These are phyloP conservation scores for Caretta caretta DNA, from an alignment of 2,113 vertebrate species.

Conservation along the genomic window DNA sequence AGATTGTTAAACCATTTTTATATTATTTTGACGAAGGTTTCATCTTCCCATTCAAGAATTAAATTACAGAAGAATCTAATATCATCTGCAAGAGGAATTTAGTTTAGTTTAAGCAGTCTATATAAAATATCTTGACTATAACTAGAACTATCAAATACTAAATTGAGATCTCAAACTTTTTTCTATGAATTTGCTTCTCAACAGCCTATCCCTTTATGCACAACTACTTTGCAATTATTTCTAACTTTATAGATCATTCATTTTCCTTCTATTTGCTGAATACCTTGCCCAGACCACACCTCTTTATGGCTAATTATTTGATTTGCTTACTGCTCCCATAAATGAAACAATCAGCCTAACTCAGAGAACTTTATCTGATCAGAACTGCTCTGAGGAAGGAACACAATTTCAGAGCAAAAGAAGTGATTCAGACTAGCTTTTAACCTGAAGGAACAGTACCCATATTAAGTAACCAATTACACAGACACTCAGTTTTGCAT, in stretches of 20 bases:
- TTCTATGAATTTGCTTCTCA: not conserved
- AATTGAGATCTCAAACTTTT: not conserved
- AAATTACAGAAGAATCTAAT: not conserved
- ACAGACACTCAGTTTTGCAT: not conserved
- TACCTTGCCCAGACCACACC: not conserved
- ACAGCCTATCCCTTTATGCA: not conserved
- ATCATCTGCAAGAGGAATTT: not conserved
- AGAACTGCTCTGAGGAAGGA: not conserved
- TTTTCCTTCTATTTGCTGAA: not conserved
- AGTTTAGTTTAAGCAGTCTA: not conserved
- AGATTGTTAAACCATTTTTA: not conserved
- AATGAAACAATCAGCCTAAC: not conserved
- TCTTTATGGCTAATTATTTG: not conserved
- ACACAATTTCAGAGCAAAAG: not conserved
- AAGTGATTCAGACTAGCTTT: no score
- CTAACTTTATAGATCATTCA: not conserved
- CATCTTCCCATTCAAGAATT: not conserved
- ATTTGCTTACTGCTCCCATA: not conserved
- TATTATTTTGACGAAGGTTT: not conserved
- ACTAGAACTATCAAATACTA: not conserved
- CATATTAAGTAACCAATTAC: not conserved
- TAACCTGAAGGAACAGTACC: not conserved
- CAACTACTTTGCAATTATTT: not conserved
- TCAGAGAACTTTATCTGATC: accelerated
- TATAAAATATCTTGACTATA: not conserved